Base-by-base conservation (phyloP, 1,140 invertebrate genomes). In the Nylanderia fulva region DNA sequence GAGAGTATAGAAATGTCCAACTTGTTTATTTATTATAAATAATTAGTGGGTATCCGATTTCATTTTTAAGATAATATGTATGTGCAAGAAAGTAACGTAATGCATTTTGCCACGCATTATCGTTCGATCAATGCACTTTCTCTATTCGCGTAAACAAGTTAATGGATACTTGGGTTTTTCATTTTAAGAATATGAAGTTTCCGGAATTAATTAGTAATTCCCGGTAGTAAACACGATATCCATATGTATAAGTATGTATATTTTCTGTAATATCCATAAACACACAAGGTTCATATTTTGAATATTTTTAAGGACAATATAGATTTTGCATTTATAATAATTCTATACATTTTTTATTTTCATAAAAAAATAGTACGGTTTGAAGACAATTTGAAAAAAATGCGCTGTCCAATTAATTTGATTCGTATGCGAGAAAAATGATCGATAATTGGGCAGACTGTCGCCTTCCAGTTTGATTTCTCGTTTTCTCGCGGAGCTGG, bases 401-500 rank as follows among this genome's bases (percentile, higher is more conserved):
- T 3, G 6, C 15, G 3, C 15, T 48, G 4, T 48, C 45, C 45
- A 48, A 48, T 48, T 48, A 1, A 48, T 48, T 48, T 48, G 15
- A 48, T 48, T 48, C 5, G 15, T 0, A 48, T 48, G n/a, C n/a
- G n/a, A n/a, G n/a, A 48, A 13, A 48, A 18, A 13, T 18, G 45
- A 33, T 64, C 77, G 74, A 58, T 15, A 27, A 21, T 21, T 36
- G 52, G 48, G 21, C 63, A n/a, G 77, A 27, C 48, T 66, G 52
- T 68, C 76, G 76, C 33, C 63, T 56, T 69, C 18, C 45, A 42
- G 33, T 36, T 80, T 71, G 58, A 71, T 71, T 80, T 80, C 77
- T 80, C 77, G 64, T 42, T 80, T 48, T 48, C 45, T 80, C 77
- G 64, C 13, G n/a, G n/a, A 82, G 54, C 58, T 82, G 13, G 52